Evolutionary conservation across 2,888 invertebrate genomes (phyloP), one percentile per base, ranked within the genome.

Genomic region (Myopa testacea): DNA sequence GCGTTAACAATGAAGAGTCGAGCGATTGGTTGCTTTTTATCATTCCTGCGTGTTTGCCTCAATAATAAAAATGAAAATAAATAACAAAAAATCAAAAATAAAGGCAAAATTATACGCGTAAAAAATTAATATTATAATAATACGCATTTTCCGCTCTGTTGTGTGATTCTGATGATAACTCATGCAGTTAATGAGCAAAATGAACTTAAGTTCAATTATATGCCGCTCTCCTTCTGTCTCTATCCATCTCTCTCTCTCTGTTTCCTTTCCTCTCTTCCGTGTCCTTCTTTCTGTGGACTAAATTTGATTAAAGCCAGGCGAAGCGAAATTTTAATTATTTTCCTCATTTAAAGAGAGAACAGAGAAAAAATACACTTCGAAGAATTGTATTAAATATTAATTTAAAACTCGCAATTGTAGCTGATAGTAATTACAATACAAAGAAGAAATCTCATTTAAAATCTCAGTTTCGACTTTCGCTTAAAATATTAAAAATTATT

Each of bases 171-270:
- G 45, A 45, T 45, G 50, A 34, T 73, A 73, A 50, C 45, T 75
- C 52, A 52, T 55, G 67, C 67, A 65, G 67, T 75, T 75, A 75
- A 65, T 75, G 65, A 75, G 50, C 63, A 75, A 37, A 75, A 75
- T 67, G 65, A 75, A 67, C 65, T 75, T 55, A 37, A 65, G 67
- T 55, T 67, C 34, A 67, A 34, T 40, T 72, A 40, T 60, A 72
- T 72, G n/a, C 7, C 4, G 62, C 4, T 16, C 8, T 45, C 45
- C 10, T 45, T 45, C 45, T 45, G 45, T 45, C 10, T 45, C 45
- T 10, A 1, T 45, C 45, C 45, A 26, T 26, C 26, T 26, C 26
- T 26, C 45, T 6, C 45, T 10, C 10, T 45, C 45, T 45, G 2
- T 3, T 45, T 45, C 45, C 7, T 45, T 45, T 10, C 7, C 3